A percentile compares a stretch with the other conserved stretches of the same genome.
These are phyloP conservation scores for Margarornis squamiger DNA, from an alignment of 2,797 vertebrate genomes.

Conservation along the genomic window DNA sequence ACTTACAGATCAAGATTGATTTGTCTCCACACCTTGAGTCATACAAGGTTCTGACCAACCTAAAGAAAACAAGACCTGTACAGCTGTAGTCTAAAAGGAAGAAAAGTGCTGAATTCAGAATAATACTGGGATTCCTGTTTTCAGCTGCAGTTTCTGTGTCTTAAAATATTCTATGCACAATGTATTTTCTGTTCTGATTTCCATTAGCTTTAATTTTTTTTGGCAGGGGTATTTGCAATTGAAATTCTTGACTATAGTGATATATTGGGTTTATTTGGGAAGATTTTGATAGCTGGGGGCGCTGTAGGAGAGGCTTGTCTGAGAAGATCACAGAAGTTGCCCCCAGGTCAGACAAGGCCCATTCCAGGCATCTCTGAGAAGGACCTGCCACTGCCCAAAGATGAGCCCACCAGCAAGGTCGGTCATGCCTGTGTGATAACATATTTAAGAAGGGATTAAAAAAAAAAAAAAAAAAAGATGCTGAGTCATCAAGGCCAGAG, in stretches of 20 bases:
- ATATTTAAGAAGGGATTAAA: neutral
- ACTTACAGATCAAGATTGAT: neutral
- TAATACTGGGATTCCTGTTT: neutral
- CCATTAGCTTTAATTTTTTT: neutral
- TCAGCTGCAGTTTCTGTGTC: neutral
- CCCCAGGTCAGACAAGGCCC: neutral
- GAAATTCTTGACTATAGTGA: neutral
- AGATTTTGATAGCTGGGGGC: neutral
- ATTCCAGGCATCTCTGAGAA: neutral
- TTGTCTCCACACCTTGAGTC: neutral
- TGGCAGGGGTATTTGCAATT: neutral
- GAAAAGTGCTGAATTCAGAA: neutral
- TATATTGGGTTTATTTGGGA: neutral
- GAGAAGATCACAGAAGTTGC: neutral
- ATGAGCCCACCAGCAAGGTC: neutral
- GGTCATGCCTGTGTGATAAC: neutral
- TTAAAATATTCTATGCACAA: neutral
- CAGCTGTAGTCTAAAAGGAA: neutral
- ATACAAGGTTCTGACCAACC: neutral
- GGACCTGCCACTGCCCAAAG: accelerated
- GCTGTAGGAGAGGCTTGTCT: neutral
- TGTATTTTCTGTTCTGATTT: neutral
- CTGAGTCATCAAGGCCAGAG: neutral
- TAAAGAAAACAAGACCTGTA: neutral
- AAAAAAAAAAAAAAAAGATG: neutral